Evolutionary conservation across 2,888 invertebrate genomes (phyloP).

Genomic region (Agonopterix arenella): DNA sequence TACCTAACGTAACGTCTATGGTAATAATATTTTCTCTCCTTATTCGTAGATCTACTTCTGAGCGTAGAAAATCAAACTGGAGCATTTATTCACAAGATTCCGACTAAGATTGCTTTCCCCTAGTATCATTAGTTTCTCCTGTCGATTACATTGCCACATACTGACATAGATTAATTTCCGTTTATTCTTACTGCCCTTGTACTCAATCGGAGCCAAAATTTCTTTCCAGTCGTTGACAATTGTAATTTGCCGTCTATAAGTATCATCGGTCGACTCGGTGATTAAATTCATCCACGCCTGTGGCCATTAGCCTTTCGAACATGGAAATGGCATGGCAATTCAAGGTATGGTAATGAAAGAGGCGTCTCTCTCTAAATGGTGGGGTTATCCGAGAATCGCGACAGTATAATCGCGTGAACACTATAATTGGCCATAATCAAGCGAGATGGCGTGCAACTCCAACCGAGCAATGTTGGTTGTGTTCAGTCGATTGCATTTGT

Average conservation of each 20-base stretch:
- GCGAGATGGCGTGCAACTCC: constrained; percentile 49
- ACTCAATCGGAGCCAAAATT: constrained; percentile 15
- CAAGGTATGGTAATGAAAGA: constrained; percentile 51
- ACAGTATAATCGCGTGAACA: constrained; percentile 61
- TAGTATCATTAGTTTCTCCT: too few relatives aligned
- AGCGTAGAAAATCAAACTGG: too few relatives aligned
- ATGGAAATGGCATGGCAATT: constrained; percentile 51
- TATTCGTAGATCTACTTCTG: too few relatives aligned
- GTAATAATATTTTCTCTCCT: too few relatives aligned
- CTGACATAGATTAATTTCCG: background rate
- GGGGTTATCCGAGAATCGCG: constrained; percentile 56
- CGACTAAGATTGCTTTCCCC: too few relatives aligned
- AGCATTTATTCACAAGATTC: too few relatives aligned
- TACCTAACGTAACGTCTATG: too few relatives aligned
- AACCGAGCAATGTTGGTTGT: constrained; percentile 26
- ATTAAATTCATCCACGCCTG: constrained; percentile 39
- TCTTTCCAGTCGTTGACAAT: constrained; percentile 33
- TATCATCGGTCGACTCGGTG: constrained; percentile 29
- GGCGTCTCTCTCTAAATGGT: constrained; percentile 54
- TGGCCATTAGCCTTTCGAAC: constrained; percentile 44
- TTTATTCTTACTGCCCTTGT: background rate
- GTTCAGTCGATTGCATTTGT: constrained; percentile 33
- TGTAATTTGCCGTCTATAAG: constrained; percentile 30
- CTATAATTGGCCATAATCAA: constrained; percentile 65
- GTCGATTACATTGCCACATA: too few relatives aligned